Evolutionary conservation across 2,113 vertebrate species (phyloP), one percentile per base, ranked within the genome.

Genomic region (Oreochromis aureus): DNA sequence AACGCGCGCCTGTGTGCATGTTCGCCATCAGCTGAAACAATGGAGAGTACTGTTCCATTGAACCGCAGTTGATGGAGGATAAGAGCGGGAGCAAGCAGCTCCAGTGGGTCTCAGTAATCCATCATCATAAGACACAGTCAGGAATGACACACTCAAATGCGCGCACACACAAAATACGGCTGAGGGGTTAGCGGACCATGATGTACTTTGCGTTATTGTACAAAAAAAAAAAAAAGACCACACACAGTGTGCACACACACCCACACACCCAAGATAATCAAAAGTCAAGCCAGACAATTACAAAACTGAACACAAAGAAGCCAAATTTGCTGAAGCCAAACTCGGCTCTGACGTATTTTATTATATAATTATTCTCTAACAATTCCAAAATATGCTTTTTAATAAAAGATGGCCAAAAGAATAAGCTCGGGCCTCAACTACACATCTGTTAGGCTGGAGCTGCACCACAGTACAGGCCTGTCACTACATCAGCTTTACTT

Each of bases 11-110:
- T 9, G 53, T 22, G 76, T 82, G 58, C 78, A 16, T 39, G 59
- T 80, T 83, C 36, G 6, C 32, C 71, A 66, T 44, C 48, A 24
- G 6, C 27, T 82, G n/a, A 84, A 93, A 95, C 95, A 95, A 95
- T 95, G 83, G 90, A 87, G 71, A 90, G 87, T 27, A 87, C 82
- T 93, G 93, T 95, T 94, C 81, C 88, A 85, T 6, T 93, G 91
- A 92, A 90, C 91, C 88, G 83, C 84, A 87, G 90, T 89, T 87
- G 92, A 94, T 92, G 88, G 82, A 87, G 95, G 92, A 95, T 95
- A 94, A 95, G 92, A 80, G 85, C 83, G 86, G 92, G 82, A 83
- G 92, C 85, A 81, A 83, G 88, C 90, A 88, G 91, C 83, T 89
- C 88, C 87, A 93, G 66, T 18, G 87, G 89, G 71, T 89, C 88